Evolutionary conservation across 2,888 invertebrate genomes (phyloP), one percentile per base, ranked within the genome.

Genomic region (Lobophora halterata): DNA sequence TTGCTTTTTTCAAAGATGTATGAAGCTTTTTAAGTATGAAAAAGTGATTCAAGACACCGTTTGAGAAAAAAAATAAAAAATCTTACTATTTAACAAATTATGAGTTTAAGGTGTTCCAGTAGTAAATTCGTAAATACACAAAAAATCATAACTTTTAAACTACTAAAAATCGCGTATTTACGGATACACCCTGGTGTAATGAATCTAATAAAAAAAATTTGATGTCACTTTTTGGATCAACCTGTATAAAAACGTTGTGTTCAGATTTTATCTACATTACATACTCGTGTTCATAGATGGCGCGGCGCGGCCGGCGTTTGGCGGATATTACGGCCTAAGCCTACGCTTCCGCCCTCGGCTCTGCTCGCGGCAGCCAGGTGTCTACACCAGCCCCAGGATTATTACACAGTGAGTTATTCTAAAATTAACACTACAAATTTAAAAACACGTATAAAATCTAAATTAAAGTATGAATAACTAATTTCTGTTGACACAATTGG

Each of bases 301-400:
- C 89, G 96, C 29, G 88, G 93, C 29, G 91, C 93, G 44, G 91
- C 93, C 0, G 81, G 95, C 17, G 91, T 95, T 36, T 90, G 92
- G 55, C 90, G 91, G 23, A 89, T 91, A 58, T 89, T 96, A 6
- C 59, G 65, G 1, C 65, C 70, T 9, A 89, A 91, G 55, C 89
- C 92, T 0, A 91, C 92, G 49, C 92, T 94, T 52, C 92, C 95
- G 0, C 90, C 92, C 21, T 74, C 90, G 0, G 94, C 95, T 0
- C 76, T 96, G 25, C 89, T 89, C 0, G 91, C 92, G 0, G 93
- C 95, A 0, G 93, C 94, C 1, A 88, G 91, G 13, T 95, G 95
- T 65, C 89, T 94, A 58, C 91, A 93, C 35, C 92, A 93, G 8
- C 92, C 93, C 1, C 92, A 92, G 49, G 94, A 95, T 72, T 92